Conservation (phyloP, 2,797 vertebrate genomes). For the Mastacembelus armatus region DNA sequence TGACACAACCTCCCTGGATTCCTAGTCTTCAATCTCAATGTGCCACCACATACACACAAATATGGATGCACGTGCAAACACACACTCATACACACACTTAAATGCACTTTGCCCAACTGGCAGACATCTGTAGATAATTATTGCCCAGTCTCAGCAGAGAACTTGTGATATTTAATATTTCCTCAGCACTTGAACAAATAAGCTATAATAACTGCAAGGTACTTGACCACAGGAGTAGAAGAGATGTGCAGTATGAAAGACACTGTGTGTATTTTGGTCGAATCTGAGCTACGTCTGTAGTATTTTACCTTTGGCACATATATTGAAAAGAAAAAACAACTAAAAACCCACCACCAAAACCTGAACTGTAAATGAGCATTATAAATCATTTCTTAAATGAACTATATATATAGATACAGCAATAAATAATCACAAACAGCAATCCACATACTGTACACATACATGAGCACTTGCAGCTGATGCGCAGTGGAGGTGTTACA, state of each 20-base stretch:
- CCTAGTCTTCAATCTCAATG: conserved; percentile 42
- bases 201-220: conserved; percentile 91
- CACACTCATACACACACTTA: conserved; percentile 18
- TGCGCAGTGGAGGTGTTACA: conserved; percentile 78
- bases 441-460: conserved; percentile 46
- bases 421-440: conserved; percentile 63
- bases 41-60: conserved; percentile 29
- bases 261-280: conserved; percentile 82
- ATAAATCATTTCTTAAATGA: too few relatives aligned
- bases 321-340: conserved; percentile 30
- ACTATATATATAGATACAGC: too few relatives aligned
- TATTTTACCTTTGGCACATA: conserved; percentile 51
- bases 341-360: conserved; percentile 75
- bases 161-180: conserved; percentile 99
- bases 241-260: conserved; percentile 88
- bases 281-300: conserved; percentile 80
- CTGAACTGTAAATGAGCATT: conserved; percentile 86
- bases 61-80: conserved; percentile 21
- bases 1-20: conserved; percentile 73
- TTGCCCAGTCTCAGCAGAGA: conserved; percentile 91
- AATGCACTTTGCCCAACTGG: conserved; percentile 76
- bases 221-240: conserved; percentile 93
- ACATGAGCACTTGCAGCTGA: conserved; percentile 45
- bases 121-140: conserved; percentile 97
- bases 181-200: conserved; percentile 98